A percentile compares a stretch with the other conserved stretches of the same genome.
phyloP scores from a whole-genome alignment of 2,888 invertebrate species.

The Ecliptopera silaceata region DNA sequence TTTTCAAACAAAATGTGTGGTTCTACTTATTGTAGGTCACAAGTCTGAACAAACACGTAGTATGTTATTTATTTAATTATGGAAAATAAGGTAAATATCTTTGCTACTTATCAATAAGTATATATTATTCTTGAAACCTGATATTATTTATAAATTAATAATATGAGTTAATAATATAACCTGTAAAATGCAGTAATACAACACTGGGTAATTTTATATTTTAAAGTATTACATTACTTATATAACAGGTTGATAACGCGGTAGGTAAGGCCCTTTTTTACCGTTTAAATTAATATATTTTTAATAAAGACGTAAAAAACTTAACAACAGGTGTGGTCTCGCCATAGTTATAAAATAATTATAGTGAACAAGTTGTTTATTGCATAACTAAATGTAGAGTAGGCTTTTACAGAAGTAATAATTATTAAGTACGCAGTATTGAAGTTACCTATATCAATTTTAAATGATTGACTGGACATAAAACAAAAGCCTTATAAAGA shows the following conservation, averaged over 20 bases:
- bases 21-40: no score
- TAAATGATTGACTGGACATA: slow-evolving; percentile 23
- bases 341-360: slow-evolving; percentile 44
- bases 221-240: slow-evolving; percentile 38
- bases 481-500: slow-evolving; percentile 23
- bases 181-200: slow-evolving; percentile 37
- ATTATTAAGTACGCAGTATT: slow-evolving; percentile 23
- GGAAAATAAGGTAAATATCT: background rate
- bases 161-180: background rate
- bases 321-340: slow-evolving; percentile 37
- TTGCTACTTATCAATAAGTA: background rate
- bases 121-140: background rate
- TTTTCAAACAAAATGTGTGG: no score
- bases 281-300: slow-evolving; percentile 11
- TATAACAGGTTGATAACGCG: slow-evolving; percentile 40
- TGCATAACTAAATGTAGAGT: slow-evolving; percentile 34
- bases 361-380: slow-evolving; percentile 35
- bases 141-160: background rate
- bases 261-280: slow-evolving; percentile 39
- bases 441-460: slow-evolving; percentile 22
- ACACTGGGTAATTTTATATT: slow-evolving; percentile 43
- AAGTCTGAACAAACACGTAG: no score
- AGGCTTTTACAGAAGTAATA: slow-evolving; percentile 25
- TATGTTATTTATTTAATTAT: no score
- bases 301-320: slow-evolving; percentile 24